Conservation (phyloP, 2,888 invertebrate genomes). For the Pollenia griseotomentosa region DNA sequence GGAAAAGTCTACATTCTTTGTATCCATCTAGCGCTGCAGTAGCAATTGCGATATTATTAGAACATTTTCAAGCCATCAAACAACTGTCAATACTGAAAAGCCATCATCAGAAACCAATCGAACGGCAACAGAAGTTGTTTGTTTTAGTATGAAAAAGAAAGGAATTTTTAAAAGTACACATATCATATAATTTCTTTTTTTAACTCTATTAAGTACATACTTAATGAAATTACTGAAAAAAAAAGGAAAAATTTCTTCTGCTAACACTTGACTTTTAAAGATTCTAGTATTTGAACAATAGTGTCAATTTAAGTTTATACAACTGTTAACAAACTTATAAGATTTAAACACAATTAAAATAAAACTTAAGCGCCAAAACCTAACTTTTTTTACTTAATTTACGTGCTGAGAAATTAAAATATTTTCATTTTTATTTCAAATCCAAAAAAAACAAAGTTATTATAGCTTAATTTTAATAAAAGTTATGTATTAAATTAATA, state of each 20-base stretch:
- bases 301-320: conserved; percentile 81
- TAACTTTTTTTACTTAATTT: neutral
- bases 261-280: neutral
- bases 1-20: neutral
- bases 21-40: neutral
- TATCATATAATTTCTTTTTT: conserved; percentile 41
- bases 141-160: conserved; percentile 31
- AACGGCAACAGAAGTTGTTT: conserved; percentile 51
- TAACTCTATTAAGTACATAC: conserved; percentile 48
- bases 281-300: conserved; percentile 76
- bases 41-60: conserved; percentile 21
- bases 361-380: conserved; percentile 7
- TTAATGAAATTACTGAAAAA: conserved; percentile 6
- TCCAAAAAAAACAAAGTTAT: neutral
- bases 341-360: neutral
- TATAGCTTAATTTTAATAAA: conserved; percentile 10
- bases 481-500: conserved; percentile 5
- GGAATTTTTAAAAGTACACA: neutral
- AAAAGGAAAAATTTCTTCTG: neutral
- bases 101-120: conserved; percentile 23
- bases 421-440: conserved; percentile 8
- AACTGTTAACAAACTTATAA: conserved; percentile 74
- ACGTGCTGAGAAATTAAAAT: conserved; percentile 56
- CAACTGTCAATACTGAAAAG: conserved; percentile 54
- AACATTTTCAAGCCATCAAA: conserved; percentile 40